Base-by-base conservation (phyloP, 1,140 invertebrate species). In the Orchestia grillus region DNA sequence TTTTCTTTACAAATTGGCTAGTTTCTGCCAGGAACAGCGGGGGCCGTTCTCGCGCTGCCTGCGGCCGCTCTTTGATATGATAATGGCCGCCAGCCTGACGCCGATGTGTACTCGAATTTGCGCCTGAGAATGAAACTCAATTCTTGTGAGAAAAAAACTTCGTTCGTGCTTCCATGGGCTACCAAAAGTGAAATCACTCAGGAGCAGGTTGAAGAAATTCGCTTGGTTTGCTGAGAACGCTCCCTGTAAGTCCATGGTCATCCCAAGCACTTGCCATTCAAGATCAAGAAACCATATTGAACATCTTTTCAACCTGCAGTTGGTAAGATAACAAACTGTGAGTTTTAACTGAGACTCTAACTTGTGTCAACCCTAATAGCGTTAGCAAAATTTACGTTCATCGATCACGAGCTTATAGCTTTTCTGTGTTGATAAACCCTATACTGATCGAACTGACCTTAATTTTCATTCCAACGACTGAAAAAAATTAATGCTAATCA, bases 1-100 rank as follows among this genome's bases (percentile, higher is more conserved):
- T 90, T 90, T 90, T 90, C 43, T 44, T 90, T 42, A 41, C 88
- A 90, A 90, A 90, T 90, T 90, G 88, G 88, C 43, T 11, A 8
- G 88, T 90, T 90, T 90, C 88, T 90, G n/a, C 88, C 15, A 44
- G 88, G 8, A 42, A 90, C 0, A 36, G 88, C 41, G 88, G 28
- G 87, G 88, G 0, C 88, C 88, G 88, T 90, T 90, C 43, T 44
- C 88, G 43, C 41, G 88, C 42, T 90, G 88, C 88, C 88, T 90
- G n/a, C 41, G 88, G 88, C 4, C 41, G 88, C 88, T 42, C 88
- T 90, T 90, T 41, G 88, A 90, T 42, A 90, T 44, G 43, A 90
- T 90, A 90, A 90, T 42, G 88, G 41, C 28, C 16, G 88, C 4
- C 62, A 19, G 62, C 62, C 62, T 77, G 36, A 77, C 3, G 62